These are phyloP conservation scores for Phylloscopus whistleri DNA, from an alignment of 2,113 vertebrate species.

Conservation along the genomic window DNA sequence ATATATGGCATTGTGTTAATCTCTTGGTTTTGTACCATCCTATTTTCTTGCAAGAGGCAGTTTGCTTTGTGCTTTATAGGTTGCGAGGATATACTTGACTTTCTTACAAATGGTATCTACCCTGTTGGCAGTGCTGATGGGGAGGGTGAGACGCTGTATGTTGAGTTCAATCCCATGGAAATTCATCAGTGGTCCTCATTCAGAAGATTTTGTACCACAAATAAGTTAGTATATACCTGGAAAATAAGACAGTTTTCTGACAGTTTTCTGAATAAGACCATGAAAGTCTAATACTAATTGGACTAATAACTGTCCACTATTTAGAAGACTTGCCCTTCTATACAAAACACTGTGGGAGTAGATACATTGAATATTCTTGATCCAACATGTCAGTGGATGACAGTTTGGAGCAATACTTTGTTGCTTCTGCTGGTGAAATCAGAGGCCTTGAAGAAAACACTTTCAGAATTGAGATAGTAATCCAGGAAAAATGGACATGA, in stretches of 20 bases:
- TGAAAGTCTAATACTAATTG: not conserved
- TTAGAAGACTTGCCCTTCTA: not conserved
- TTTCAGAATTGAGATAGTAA: not conserved
- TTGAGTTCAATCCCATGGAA: not conserved
- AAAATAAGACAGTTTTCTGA: not conserved
- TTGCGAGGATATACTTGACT: not conserved
- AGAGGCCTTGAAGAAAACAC: not conserved
- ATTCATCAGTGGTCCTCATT: not conserved
- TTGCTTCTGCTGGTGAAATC: not conserved
- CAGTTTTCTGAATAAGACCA: not conserved
- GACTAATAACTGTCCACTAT: not conserved
- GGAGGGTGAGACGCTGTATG: not conserved
- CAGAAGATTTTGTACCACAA: not conserved
- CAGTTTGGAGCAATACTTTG: not conserved
- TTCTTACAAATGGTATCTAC: not conserved
- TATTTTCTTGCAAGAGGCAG: not conserved
- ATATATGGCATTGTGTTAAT: not conserved
- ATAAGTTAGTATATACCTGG: not conserved
- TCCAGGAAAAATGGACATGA: not conserved
- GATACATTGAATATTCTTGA: not conserved
- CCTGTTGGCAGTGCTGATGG: not conserved
- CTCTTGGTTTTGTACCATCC: not conserved
- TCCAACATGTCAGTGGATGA: not conserved
- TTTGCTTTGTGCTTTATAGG: not conserved
- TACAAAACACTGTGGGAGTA: not conserved